Evolutionary conservation across 2,113 vertebrate species (phyloP), one percentile per base, ranked within the genome.

Genomic region (Brienomyrus brachyistius): DNA sequence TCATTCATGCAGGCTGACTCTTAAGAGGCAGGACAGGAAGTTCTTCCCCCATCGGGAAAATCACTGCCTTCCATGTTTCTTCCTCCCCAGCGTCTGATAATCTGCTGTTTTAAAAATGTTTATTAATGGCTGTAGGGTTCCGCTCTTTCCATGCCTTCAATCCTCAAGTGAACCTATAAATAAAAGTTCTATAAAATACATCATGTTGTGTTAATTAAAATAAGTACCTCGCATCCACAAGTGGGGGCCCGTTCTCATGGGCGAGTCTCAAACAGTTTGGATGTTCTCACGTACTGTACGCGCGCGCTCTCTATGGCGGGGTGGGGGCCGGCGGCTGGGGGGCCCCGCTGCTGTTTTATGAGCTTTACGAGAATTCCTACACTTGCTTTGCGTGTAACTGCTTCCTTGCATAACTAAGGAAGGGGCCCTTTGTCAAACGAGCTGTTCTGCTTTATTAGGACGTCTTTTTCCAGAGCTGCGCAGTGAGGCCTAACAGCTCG

Each of bases 61-160:
- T 82, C 48, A 8, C 70, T 48, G 23, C 45, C 91, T 87, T 88
- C 77, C 87, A 90, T 91, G 90, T 95, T 94, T 94, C 92, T 93
- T 91, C 91, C 92, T 94, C 93, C 94, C 95, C 93, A 92, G 93
- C 95, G 94, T 92, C 93, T 93, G 91, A 93, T 92, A 90, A 95
- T 93, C 93, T 90, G 91, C 94, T 93, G 92, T 94, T 95, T 95
- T 95, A 92, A 93, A 92, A 91, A 91, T n/a, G 90, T 96, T 96
- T 96, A 95, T 92, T 89, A 93, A 91, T 86, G 92, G 92, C 94
- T 89, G 59, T 92, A 93, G 94, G 94, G 95, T 84, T 93, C 92
- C 94, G 93, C 93, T 93, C 92, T 95, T 95, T 94, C 94, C 93
- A 94, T 35, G 92, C 94, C 92, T 95, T 94, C 93, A 94, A 94